These are phyloP conservation scores for Gouania willdenowi DNA, from an alignment of 2,797 vertebrate genomes.

Conservation along the genomic window DNA sequence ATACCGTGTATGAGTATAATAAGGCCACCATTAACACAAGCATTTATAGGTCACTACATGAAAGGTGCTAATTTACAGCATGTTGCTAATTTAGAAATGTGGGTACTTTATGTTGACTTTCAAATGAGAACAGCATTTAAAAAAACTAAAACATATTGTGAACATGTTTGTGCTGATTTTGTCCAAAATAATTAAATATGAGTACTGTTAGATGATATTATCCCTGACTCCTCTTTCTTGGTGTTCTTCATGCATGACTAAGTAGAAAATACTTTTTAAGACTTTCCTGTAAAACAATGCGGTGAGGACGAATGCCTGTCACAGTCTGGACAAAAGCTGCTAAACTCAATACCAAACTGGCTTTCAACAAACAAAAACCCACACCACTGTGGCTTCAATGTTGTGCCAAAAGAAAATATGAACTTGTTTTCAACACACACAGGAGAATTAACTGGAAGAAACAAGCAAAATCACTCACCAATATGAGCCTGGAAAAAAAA, in stretches of 20 bases:
- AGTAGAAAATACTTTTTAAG: slow-evolving; percentile 30
- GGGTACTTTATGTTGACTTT: no score
- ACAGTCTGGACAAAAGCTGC: slow-evolving; percentile 46
- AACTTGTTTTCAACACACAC: slow-evolving; percentile 15
- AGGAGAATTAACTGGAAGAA: slow-evolving; percentile 13
- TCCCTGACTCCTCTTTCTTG: not conserved
- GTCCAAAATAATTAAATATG: no score
- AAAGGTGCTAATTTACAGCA: no score
- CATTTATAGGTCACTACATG: no score
- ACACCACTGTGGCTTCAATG: slow-evolving; percentile 7
- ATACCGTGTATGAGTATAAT: no score
- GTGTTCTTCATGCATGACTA: slow-evolving; percentile 22
- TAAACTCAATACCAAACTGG: slow-evolving; percentile 34
- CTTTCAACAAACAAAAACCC: slow-evolving; percentile 38
- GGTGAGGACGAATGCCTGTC: slow-evolving; percentile 34
- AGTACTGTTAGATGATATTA: no score
- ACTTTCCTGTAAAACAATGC: slow-evolving; percentile 31
- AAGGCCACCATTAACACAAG: no score
- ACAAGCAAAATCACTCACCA: slow-evolving; percentile 54
- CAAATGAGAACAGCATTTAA: no score
- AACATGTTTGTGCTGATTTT: no score
- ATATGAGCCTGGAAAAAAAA: slow-evolving; percentile 11
- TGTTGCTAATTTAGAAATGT: no score
- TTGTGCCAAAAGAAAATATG: slow-evolving; percentile 31
- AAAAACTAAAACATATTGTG: no score